These are phyloP conservation scores for Xyliphius kryptos DNA, from an alignment of 2,113 vertebrate genomes.

Conservation along the genomic window DNA sequence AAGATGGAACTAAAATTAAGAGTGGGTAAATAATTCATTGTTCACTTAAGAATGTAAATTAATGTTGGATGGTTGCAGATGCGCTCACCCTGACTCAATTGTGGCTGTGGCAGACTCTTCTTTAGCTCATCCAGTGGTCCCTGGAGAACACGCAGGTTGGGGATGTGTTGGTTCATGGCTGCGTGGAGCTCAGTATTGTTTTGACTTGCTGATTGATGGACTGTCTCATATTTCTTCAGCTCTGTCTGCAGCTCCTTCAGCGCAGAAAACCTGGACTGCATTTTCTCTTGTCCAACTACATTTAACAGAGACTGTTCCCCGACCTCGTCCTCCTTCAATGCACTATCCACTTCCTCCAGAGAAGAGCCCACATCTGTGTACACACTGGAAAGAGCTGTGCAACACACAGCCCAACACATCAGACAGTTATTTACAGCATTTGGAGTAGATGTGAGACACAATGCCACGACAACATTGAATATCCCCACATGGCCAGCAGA, in stretches of 20 bases:
- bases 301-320: conserved; percentile 66
- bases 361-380: conserved; percentile 77
- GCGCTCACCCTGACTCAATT: conserved; percentile 58
- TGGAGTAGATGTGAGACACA: no score
- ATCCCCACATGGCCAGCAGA: neutral
- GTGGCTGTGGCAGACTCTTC: conserved; percentile 60
- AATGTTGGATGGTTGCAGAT: neutral
- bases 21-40: no score
- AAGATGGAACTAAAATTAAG: neutral
- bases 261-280: fast-evolving
- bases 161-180: conserved; percentile 74
- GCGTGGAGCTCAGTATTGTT: conserved; percentile 78
- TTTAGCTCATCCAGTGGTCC: conserved; percentile 71
- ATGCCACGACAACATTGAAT: no score
- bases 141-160: conserved; percentile 72
- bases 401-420: conserved; percentile 14
- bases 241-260: conserved; percentile 68
- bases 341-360: conserved; percentile 65
- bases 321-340: conserved; percentile 66
- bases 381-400: conserved; percentile 67
- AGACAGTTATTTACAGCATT: no score
- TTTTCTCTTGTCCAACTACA: conserved; percentile 47
- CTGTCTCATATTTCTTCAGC: conserved; percentile 72
- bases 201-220: conserved; percentile 74
- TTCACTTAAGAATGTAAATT: no score